These are phyloP conservation scores for Nematopogon swammerdamellus DNA, from an alignment of 2,888 invertebrate species.

Conservation along the genomic window DNA sequence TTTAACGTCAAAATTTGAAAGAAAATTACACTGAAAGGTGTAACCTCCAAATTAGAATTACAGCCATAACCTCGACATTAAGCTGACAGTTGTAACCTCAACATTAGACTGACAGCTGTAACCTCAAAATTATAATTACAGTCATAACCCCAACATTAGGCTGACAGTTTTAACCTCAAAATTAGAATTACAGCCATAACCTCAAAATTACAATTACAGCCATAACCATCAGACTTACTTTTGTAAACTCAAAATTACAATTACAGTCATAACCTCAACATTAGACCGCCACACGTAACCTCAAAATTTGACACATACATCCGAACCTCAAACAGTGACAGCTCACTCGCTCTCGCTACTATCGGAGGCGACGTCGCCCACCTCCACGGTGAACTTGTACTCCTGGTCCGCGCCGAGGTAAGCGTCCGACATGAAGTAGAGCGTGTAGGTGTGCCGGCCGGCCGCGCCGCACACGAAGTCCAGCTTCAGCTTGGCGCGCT, in stretches of 20 bases:
- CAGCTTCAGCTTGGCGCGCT: slow-evolving; percentile 81
- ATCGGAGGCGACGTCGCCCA: slow-evolving; percentile 55
- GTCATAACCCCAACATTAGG: background rate
- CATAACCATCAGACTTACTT: too few relatives aligned
- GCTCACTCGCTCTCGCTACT: background rate
- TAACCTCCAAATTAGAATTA: too few relatives aligned
- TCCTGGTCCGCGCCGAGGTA: slow-evolving; percentile 99
- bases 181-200: too few relatives aligned
- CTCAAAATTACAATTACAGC: too few relatives aligned
- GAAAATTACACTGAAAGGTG: too few relatives aligned
- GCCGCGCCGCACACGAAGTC: slow-evolving; percentile 93
- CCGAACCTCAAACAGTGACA: background rate
- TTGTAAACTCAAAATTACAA: too few relatives aligned
- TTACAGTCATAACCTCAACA: background rate
- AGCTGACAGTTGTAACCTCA: too few relatives aligned
- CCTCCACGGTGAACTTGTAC: slow-evolving; percentile 87
- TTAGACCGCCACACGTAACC: background rate
- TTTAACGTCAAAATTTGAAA: too few relatives aligned
- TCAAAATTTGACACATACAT: background rate
- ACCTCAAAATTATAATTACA: background rate
- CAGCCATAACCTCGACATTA: too few relatives aligned
- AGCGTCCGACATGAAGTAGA: slow-evolving; percentile 99
- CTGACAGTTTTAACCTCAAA: background rate
- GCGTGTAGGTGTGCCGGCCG: slow-evolving; percentile 85
- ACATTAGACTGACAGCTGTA: too few relatives aligned